Percentiles rank a stretch among this genome's conserved stretches.
These are phyloP conservation scores for Lydus trimaculatus DNA, from an alignment of 2,888 invertebrate genomes.

Conservation along the genomic window DNA sequence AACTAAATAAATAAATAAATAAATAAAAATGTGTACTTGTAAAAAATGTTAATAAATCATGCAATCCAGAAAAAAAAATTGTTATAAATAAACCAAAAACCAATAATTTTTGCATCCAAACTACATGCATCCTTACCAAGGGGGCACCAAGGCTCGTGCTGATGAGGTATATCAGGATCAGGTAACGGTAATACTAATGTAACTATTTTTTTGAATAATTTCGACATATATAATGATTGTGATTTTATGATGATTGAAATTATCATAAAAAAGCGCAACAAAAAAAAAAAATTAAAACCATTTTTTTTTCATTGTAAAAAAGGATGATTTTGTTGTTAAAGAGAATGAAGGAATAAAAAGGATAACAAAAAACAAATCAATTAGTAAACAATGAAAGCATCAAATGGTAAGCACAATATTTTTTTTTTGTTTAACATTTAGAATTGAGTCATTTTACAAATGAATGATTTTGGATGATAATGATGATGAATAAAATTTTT, in stretches of 20 bases:
- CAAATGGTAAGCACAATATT: conserved; percentile 9
- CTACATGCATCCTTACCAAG: conserved; percentile 70
- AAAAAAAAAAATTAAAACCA: conserved; percentile 15
- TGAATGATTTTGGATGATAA: conserved; percentile 7
- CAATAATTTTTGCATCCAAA: conserved; percentile 30
- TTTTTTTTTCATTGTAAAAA: not conserved
- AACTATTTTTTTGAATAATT: conserved; percentile 58
- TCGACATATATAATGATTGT: conserved; percentile 5
- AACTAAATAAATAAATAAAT: conserved; percentile 16
- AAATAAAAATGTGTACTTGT: conserved; percentile 29
- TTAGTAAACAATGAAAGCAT: conserved; percentile 32
- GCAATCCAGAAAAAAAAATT: conserved; percentile 37
- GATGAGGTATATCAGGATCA: conserved; percentile 86
- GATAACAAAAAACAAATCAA: conserved; percentile 30
- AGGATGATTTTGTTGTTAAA: conserved; percentile 8
- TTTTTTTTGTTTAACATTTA: not conserved
- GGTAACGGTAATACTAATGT: conserved; percentile 83
- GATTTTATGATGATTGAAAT: conserved; percentile 13
- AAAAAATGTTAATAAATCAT: conserved; percentile 29
- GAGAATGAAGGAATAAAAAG: conserved; percentile 21
- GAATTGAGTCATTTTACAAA: not conserved
- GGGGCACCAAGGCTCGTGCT: conserved; percentile 91
- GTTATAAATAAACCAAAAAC: conserved; percentile 38
- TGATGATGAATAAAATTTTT: conserved; percentile 17
- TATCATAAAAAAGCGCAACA: conserved; percentile 32